Conservation (phyloP, 2,888 invertebrate species). For the Steromphala cineraria region DNA sequence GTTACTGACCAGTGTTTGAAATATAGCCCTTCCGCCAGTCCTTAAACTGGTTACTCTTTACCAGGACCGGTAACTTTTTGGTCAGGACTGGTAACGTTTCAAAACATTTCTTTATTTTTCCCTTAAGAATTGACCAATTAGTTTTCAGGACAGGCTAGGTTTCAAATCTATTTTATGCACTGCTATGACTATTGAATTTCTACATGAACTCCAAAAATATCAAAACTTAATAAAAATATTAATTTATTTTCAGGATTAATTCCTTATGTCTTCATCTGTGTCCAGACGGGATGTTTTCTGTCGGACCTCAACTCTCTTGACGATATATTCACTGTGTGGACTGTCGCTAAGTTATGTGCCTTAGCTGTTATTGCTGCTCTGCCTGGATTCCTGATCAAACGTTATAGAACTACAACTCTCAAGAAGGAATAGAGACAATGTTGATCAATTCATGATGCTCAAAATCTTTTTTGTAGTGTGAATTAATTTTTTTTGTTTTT, state of each 20-base stretch:
- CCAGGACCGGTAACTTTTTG: too few relatives aligned
- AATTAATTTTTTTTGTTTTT: not conserved
- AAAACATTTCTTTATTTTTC: too few relatives aligned
- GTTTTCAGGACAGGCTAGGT: too few relatives aligned
- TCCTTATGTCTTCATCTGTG: slow-evolving; percentile 81
- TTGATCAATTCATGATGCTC: not conserved
- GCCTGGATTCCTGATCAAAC: slow-evolving; percentile 67
- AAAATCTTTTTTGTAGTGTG: not conserved
- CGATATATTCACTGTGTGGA: slow-evolving; percentile 76
- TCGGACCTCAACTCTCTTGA: slow-evolving; percentile 77
- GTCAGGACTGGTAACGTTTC: too few relatives aligned
- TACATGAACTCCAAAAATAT: too few relatives aligned
- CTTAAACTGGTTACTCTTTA: too few relatives aligned
- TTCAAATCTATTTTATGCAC: too few relatives aligned
- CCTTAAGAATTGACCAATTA: too few relatives aligned
- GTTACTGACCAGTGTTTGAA: too few relatives aligned
- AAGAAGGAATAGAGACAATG: not conserved
- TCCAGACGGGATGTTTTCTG: slow-evolving; percentile 79
- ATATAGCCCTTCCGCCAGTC: too few relatives aligned
- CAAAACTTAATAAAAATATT: too few relatives aligned
- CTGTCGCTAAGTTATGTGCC: slow-evolving; percentile 70
- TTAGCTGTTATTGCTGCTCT: slow-evolving; percentile 73
- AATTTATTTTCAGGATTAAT: slow-evolving; percentile 77
- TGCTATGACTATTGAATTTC: too few relatives aligned
- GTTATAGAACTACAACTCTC: not conserved